phyloP scores from a whole-genome alignment of 2,888 invertebrate species.

The Drosophila meridionalis region DNA sequence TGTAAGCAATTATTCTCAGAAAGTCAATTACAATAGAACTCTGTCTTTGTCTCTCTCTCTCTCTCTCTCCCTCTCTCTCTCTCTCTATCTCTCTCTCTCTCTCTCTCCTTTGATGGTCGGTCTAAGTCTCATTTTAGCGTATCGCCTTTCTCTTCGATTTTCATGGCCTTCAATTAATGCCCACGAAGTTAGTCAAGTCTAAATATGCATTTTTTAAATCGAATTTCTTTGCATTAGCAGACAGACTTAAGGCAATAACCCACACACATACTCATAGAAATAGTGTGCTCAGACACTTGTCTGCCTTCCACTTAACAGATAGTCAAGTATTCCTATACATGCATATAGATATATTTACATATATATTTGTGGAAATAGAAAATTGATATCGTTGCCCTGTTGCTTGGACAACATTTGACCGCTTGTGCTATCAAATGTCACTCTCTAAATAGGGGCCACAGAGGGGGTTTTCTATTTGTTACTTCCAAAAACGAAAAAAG shows the following conservation, averaged over 20 bases:
- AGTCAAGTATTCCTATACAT: conserved; percentile 17
- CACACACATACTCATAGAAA: conserved; percentile 3
- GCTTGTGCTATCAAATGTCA: conserved; percentile 77
- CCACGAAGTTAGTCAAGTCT: neutral
- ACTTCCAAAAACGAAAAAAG: conserved; percentile 50
- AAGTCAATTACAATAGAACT: neutral
- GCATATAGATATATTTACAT: neutral
- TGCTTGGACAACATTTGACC: conserved; percentile 68
- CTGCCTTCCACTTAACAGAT: conserved; percentile 46
- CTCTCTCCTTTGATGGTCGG: neutral
- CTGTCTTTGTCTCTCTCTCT: neutral
- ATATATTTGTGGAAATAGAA: conserved; percentile 30
- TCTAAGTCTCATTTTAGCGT: neutral
- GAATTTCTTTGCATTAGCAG: conserved; percentile 20
- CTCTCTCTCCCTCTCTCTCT: neutral
- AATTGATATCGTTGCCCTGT: conserved; percentile 41
- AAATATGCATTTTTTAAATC: conserved; percentile 12
- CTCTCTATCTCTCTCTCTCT: neutral
- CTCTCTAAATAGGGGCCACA: conserved; percentile 14
- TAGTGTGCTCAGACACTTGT: conserved; percentile 40
- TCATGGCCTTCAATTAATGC: conserved; percentile 11
- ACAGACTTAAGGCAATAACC: conserved; percentile 30
- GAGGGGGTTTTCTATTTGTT: conserved; percentile 21
- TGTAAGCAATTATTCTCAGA: neutral
- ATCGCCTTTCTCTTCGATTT: conserved; percentile 18